phyloP scores from a whole-genome alignment of 1,140 invertebrate species.

The Mamestra configurata region DNA sequence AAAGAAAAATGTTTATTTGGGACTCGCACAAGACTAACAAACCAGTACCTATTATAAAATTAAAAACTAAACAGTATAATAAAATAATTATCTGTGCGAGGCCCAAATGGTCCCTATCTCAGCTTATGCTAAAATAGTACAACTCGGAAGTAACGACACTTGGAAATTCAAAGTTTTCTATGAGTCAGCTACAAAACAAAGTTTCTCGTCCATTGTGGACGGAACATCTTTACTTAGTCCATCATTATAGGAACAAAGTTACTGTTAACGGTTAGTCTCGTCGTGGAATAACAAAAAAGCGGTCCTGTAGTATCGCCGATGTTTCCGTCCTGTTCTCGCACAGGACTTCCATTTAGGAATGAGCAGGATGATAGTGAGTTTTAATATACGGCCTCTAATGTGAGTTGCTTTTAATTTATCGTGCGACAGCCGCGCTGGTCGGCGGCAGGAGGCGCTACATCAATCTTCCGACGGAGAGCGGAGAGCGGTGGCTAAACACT shows the following conservation, averaged over 20 bases:
- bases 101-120: too few relatives aligned
- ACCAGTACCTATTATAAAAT: too few relatives aligned
- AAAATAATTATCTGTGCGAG: too few relatives aligned
- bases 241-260: conserved; percentile 81
- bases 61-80: too few relatives aligned
- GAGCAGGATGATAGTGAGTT: conserved; percentile 74
- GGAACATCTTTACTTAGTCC: conserved; percentile 65
- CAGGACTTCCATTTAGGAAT: conserved; percentile 58
- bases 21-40: too few relatives aligned
- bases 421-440: conserved; percentile 81
- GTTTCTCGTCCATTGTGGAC: conserved; percentile 53
- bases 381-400: conserved; percentile 79
- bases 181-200: conserved; percentile 49
- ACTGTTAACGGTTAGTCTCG: conserved; percentile 80
- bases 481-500: conserved; percentile 71
- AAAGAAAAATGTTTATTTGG: too few relatives aligned
- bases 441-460: conserved; percentile 76
- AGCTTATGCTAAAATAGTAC: too few relatives aligned
- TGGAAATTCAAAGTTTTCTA: conserved; percentile 40
- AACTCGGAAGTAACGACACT: conserved; percentile 39
- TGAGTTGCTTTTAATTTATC: conserved; percentile 85
- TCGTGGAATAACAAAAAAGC: conserved; percentile 83
- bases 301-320: conserved; percentile 74
- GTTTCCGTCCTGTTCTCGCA: conserved; percentile 74
- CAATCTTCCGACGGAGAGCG: conserved; percentile 79